Evolutionary conservation across 1,140 invertebrate species (phyloP).

Genomic region (Drosophila repletoides): DNA sequence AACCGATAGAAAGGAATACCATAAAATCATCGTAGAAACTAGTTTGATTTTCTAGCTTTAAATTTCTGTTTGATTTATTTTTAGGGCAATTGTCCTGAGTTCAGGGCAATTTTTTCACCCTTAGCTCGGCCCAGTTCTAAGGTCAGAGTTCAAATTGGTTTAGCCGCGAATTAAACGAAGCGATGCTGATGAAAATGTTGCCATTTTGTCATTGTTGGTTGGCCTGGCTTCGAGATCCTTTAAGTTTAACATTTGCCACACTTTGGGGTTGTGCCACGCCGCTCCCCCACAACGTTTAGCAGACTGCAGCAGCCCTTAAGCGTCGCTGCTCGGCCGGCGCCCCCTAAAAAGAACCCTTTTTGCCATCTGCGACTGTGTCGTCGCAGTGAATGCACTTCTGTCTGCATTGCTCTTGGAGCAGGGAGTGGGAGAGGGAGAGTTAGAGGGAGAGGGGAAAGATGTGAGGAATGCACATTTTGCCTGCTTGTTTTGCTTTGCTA

Average conservation of each 20-base stretch:
- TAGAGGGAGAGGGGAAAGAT: not conserved
- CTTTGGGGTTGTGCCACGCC: not conserved
- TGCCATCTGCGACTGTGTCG: conserved; percentile 1
- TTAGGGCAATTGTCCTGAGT: no score
- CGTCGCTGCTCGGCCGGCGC: not conserved
- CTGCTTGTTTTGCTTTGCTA: conserved; percentile 44
- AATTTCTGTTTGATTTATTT: no score
- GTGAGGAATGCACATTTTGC: conserved; percentile 24
- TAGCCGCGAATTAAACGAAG: conserved; percentile 52
- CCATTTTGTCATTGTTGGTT: conserved; percentile 7
- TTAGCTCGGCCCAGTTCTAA: no score
- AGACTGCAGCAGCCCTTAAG: conserved; percentile 2
- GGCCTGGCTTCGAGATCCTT: conserved; percentile 8
- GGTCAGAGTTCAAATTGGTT: conserved; percentile 74
- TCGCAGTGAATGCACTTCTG: conserved; percentile 41
- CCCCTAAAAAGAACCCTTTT: not conserved
- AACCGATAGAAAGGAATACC: no score
- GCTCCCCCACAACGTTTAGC: conserved; percentile 24
- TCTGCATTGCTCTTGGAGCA: conserved; percentile 13
- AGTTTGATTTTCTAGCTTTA: no score
- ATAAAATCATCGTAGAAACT: no score
- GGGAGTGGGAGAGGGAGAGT: not conserved
- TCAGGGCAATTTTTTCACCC: no score
- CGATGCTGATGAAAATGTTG: not conserved
- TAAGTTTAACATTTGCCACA: conserved; percentile 8